Evolutionary conservation across 2,797 vertebrate genomes (phyloP), one percentile per base, ranked within the genome.

Genomic region (Tangara arthus): DNA sequence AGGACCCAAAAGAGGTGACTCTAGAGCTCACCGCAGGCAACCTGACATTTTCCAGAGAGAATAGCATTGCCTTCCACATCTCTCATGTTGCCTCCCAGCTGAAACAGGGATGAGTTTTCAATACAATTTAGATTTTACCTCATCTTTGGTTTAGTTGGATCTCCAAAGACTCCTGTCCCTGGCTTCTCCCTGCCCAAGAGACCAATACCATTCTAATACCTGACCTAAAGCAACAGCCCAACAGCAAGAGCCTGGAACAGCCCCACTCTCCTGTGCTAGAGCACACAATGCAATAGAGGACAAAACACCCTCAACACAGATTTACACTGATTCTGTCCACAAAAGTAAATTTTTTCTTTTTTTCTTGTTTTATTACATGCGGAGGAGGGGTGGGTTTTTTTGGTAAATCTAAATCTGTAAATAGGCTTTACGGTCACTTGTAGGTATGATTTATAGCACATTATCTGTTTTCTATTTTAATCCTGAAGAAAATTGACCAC

Each of bases 401-500:
- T 94, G 82, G 94, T 71, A 87, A 94, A 95, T 88, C 96, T 95
- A 90, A 95, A 94, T 97, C 87, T 92, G 79, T 93, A 91, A 61
- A 80, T 89, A 72, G 89, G 95, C 82, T 94, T 97, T 93, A 87
- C 18, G 35, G 93, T 89, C 91, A 95, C 89, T 96, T 73, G 49
- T 60, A 37, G 63, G 59, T 89, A 93, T 73, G 90, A 84, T 96
- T 96, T 97, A 95, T 95, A 95, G 95, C 82, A 90, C 49, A 56
- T 89, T 69, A 89, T 72, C 73, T 84, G 73, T 93, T 96, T 97
- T 94, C 96, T 97, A 70, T 97, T 97, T 97, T 97, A 95, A 95
- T 89, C 72, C 81, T 55, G 75, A 94, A 95, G 93, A 96, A 97
- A 97, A 96, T 96, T 97, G 97, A 97, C 97, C 97, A 97, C 96